Evolutionary conservation across 2,113 vertebrate species (phyloP).

Genomic region (Cochlearius cochlearius): DNA sequence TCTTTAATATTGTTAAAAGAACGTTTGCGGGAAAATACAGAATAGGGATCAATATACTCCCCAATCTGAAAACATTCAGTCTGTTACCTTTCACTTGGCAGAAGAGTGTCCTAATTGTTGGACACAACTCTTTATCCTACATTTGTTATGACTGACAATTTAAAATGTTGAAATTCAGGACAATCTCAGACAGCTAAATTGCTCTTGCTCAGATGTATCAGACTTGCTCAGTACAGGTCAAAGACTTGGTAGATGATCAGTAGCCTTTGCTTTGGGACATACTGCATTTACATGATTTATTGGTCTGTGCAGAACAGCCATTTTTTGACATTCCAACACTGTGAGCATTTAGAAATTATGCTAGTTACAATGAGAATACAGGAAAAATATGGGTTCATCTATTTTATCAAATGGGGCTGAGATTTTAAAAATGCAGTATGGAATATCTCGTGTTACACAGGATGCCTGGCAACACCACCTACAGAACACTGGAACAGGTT

Average conservation of each 20-base stretch:
- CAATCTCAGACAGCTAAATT: not conserved
- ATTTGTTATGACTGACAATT: not conserved
- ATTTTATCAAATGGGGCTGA: not conserved
- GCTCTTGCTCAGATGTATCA: not conserved
- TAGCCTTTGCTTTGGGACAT: not conserved
- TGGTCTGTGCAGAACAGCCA: not conserved
- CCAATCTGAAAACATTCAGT: not conserved
- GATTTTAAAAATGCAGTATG: not conserved
- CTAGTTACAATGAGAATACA: not conserved
- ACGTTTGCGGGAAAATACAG: not conserved
- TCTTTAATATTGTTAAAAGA: not conserved
- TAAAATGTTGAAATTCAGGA: not conserved
- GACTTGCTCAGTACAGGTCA: not conserved
- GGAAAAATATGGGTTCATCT: not conserved
- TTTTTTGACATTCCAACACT: not conserved
- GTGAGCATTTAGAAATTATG: not conserved
- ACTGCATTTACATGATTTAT: not conserved
- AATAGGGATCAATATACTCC: not conserved
- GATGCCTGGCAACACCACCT: not conserved
- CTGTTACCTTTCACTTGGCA: not conserved
- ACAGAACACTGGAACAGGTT: not conserved
- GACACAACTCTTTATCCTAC: not conserved
- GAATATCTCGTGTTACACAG: not conserved
- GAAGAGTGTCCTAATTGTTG: not conserved
- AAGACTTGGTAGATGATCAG: not conserved